Evolutionary conservation across 2,888 invertebrate species (phyloP).

Genomic region (Heteromurus nitidus): DNA sequence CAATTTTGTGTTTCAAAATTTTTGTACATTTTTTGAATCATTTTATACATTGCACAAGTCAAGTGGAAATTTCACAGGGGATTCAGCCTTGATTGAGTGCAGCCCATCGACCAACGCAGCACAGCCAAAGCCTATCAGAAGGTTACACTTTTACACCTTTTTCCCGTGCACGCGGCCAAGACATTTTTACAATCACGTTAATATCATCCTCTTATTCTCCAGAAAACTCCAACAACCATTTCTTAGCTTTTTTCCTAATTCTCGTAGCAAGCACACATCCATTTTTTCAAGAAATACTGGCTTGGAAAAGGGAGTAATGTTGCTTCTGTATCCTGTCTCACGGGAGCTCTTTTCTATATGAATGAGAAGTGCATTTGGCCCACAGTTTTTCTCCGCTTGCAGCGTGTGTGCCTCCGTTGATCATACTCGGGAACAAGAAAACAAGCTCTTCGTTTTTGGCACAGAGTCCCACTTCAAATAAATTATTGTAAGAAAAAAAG

Average conservation of each 20-base stretch:
- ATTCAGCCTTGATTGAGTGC: conserved; percentile 69
- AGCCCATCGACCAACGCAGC: conserved; percentile 5
- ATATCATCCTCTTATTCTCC: too few relatives aligned
- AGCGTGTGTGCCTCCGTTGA: not conserved
- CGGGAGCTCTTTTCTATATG: conserved; percentile 16
- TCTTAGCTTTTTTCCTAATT: too few relatives aligned
- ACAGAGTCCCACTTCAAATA: conserved; percentile 46
- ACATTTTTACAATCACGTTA: too few relatives aligned
- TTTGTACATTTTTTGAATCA: not conserved
- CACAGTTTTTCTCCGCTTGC: too few relatives aligned
- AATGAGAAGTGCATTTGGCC: conserved; percentile 3
- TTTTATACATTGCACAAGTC: conserved; percentile 1
- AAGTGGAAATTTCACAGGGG: conserved; percentile 63
- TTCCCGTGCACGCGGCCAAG: not conserved
- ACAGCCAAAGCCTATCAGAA: too few relatives aligned
- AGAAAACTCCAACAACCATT: too few relatives aligned
- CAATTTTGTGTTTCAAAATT: not conserved
- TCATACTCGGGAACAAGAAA: conserved; percentile 6
- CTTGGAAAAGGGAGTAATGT: too few relatives aligned
- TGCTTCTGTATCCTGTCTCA: too few relatives aligned
- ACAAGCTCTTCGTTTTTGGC: conserved; percentile 14
- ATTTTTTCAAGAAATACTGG: too few relatives aligned
- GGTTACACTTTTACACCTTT: not conserved
- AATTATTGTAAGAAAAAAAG: conserved; percentile 32
- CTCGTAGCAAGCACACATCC: too few relatives aligned